Percentiles rank a stretch among this genome's conserved stretches.
These are phyloP conservation scores for Priocnemis perturbator DNA, from an alignment of 2,888 invertebrate genomes.

Conservation along the genomic window DNA sequence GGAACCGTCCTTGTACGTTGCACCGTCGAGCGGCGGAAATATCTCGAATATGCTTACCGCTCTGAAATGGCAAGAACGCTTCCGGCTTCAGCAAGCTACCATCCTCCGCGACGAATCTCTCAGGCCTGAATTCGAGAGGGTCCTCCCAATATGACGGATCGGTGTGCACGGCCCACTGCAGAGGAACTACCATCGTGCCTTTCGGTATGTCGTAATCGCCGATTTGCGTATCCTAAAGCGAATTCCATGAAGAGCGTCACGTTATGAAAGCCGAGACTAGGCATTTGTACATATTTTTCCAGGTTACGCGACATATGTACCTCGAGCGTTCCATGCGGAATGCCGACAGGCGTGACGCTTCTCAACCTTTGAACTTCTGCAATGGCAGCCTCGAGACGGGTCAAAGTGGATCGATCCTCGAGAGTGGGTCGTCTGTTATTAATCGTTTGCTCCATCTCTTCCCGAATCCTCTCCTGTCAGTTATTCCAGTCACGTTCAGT, in stretches of 20 bases:
- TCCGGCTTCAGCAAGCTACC: constrained; percentile 81
- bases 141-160: constrained; percentile 81
- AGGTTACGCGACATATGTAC: constrained; percentile 62
- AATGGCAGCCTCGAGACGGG: constrained; percentile 84
- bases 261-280: neutral
- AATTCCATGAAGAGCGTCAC: constrained; percentile 27
- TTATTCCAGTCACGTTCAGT: neutral
- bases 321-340: constrained; percentile 86
- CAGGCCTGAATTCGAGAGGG: constrained; percentile 82
- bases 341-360: constrained; percentile 88
- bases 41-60: constrained; percentile 77
- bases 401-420: constrained; percentile 78
- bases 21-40: neutral
- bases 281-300: neutral
- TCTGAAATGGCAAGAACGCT: constrained; percentile 89
- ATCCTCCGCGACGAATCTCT: constrained; percentile 81
- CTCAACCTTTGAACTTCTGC: constrained; percentile 87
- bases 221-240: constrained; percentile 77
- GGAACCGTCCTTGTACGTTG: constrained; percentile 12
- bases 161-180: constrained; percentile 90
- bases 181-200: constrained; percentile 84
- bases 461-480: constrained; percentile 78
- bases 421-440: constrained; percentile 74
- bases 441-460: constrained; percentile 76
- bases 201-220: constrained; percentile 82